These are phyloP conservation scores for Chydorus sphaericus DNA, from an alignment of 2,888 invertebrate species.

Conservation along the genomic window DNA sequence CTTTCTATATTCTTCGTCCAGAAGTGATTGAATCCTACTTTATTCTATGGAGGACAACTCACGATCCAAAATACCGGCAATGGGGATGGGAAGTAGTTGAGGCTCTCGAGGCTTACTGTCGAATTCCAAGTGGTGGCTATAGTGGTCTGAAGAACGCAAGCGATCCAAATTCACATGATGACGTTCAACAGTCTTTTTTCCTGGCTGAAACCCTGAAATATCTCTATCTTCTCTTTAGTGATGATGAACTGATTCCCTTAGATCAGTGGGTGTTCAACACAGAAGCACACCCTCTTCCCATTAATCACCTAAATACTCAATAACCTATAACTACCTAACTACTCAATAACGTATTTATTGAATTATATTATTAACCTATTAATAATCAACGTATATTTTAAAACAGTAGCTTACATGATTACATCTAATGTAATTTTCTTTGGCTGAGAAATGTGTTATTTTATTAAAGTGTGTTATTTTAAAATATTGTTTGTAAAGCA, in stretches of 20 bases:
- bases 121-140: conserved; percentile 80
- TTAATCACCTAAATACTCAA: too few species aligned
- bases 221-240: conserved; percentile 85
- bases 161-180: conserved; percentile 70
- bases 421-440: too few species aligned
- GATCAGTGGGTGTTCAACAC: conserved; percentile 99
- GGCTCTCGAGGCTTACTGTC: conserved; percentile 85
- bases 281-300: conserved; percentile 92
- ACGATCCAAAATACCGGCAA: conserved; percentile 88
- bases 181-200: conserved; percentile 98
- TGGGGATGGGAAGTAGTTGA: conserved; percentile 99
- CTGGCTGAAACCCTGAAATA: conserved; percentile 98
- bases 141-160: conserved; percentile 82
- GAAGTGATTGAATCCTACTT: conserved; percentile 96
- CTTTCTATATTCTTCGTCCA: conserved; percentile 89
- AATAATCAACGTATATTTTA: too few species aligned
- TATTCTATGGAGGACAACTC: conserved; percentile 89
- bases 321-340: too few species aligned
- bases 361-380: too few species aligned
- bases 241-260: conserved; percentile 69
- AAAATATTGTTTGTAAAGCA: too few species aligned
- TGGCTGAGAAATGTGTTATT: too few species aligned
- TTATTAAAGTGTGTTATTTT: too few species aligned
- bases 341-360: too few species aligned
- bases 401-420: too few species aligned